Evolutionary conservation across 2,888 invertebrate species (phyloP).

Genomic region (Neocrepidodera transversa): DNA sequence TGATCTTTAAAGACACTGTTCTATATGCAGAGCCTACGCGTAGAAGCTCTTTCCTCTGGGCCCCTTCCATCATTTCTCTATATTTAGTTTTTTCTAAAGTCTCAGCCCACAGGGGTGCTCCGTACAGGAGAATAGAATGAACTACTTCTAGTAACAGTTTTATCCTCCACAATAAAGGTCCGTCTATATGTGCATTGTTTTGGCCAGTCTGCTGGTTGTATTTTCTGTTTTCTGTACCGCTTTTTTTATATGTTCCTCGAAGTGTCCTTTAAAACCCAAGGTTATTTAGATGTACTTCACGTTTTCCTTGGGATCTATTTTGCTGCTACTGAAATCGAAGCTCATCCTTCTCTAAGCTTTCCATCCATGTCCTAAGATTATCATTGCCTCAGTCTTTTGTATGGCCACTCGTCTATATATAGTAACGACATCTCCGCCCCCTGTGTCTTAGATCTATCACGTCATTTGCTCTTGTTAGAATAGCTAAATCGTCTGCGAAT

Average conservation of each 20-base stretch:
- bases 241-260: not conserved
- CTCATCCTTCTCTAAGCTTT: not conserved
- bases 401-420: not conserved
- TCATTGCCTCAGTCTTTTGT: not conserved
- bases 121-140: not conserved
- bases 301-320: not conserved
- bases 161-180: not conserved
- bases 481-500: too few relatives aligned
- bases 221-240: not conserved
- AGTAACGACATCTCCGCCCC: not conserved
- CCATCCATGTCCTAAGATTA: not conserved
- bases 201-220: not conserved
- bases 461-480: too few relatives aligned
- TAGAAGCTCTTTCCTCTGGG: too few relatives aligned
- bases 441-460: slow-evolving; percentile 14
- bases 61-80: too few relatives aligned
- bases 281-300: not conserved
- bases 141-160: not conserved
- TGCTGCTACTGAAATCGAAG: not conserved
- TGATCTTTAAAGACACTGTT: too few relatives aligned
- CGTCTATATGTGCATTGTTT: not conserved
- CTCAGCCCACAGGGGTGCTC: not conserved
- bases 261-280: not conserved
- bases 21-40: too few relatives aligned
- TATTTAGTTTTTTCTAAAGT: too few relatives aligned